phyloP scores from a whole-genome alignment of 1,140 invertebrate species.

The Mercenaria mercenaria region DNA sequence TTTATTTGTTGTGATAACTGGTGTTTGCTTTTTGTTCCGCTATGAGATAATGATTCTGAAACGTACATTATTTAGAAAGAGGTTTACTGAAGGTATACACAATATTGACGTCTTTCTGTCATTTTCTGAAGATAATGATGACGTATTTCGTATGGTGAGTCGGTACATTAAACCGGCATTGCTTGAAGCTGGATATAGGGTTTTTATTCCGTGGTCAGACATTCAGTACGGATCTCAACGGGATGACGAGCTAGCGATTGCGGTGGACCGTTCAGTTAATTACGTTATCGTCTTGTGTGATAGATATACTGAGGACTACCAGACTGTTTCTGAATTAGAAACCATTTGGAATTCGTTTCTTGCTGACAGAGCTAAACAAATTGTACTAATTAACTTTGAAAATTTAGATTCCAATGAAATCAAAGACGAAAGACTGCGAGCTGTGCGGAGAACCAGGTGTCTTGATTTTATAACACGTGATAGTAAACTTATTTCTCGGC shows the following conservation, averaged over 20 bases:
- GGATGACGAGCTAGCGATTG: not conserved
- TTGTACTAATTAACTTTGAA: slow-evolving; percentile 29
- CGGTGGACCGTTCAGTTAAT: not conserved
- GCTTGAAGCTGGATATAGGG: not conserved
- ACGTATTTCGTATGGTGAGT: not conserved
- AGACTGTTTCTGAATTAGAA: no score
- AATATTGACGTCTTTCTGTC: slow-evolving; percentile 27
- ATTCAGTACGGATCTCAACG: not conserved
- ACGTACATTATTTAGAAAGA: not conserved
- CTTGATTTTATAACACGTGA: not conserved
- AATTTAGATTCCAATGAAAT: not conserved
- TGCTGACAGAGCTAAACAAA: not conserved
- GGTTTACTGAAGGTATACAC: not conserved
- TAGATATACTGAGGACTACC: no score
- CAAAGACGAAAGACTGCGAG: not conserved
- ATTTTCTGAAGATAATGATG: slow-evolving; percentile 11
- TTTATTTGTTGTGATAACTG: not conserved
- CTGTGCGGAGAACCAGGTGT: not conserved
- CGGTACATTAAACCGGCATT: no score
- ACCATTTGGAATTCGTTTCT: slow-evolving; percentile 13
- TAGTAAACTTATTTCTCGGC: not conserved
- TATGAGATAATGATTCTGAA: no score
- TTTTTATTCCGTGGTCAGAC: not conserved
- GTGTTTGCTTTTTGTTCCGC: not conserved
- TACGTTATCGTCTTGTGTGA: slow-evolving; percentile 39